Base-by-base conservation (phyloP, 1,140 invertebrate genomes). In the Halesus radiatus region DNA sequence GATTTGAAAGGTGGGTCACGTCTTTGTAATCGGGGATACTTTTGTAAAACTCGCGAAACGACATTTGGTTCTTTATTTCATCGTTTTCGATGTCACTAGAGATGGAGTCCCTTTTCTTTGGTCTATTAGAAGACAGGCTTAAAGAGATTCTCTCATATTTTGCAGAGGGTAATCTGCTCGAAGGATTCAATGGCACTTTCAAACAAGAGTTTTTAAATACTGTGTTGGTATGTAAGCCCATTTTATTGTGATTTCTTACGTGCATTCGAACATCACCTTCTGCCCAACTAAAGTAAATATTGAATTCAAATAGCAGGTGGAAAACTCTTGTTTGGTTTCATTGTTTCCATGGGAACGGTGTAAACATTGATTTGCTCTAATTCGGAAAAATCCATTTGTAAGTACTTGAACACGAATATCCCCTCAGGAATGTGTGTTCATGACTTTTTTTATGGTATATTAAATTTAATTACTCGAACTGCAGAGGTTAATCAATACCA, bases 11-110 rank as follows among this genome's bases (percentile, higher is more conserved):
- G 88, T 94, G 92, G 85, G 93, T 90, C 15, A 94, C 88, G 56
- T 94, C 93, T 53, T 89, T 90, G 81, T 94, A 94, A 84, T 94
- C 93, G 4, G 93, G 93, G 84, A 94, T 94, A 75, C 92, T 94
- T 37, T 90, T 89, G 50, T 92, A 90, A 85, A 94, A 94, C 52
- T 93, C 91, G 62, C 93, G 86, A 80, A 94, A 90, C 58, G 90
- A 91, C 58, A 92, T 85, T 88, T 86, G 50, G 85, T 84, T 45
- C 86, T 89, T n/a, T 56, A 62, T 8, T 68, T 80, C 81, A 56
- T 73, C 79, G 16, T 53, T 64, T 77, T 79, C 68, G 4, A 32
- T 50, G 45, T 81, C 80, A 45, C 53, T 72, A 8, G 82, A 20
- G 16, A 50, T 50, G 22, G 18, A 26, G 29, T 76, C 54, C 16